phyloP scores from a whole-genome alignment of 2,888 invertebrate genomes.

The Cheilosia urbana region DNA sequence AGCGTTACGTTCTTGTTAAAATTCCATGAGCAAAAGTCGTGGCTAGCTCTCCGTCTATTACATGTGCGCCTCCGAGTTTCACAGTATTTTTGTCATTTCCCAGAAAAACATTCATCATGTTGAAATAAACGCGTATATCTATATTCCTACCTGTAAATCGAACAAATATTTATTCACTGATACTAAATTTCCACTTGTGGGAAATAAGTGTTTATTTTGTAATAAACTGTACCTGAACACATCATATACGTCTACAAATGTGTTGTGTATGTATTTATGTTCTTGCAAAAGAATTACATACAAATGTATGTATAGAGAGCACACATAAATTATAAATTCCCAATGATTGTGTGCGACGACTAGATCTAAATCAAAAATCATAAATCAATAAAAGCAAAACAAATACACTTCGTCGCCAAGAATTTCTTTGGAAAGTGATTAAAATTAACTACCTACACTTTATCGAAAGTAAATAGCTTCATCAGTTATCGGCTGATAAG shows the following conservation, averaged over 20 bases:
- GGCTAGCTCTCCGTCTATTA: too few species aligned
- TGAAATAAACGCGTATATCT: neutral
- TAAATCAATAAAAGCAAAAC: slow-evolving; percentile 3
- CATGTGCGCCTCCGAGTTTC: neutral
- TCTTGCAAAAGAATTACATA: neutral
- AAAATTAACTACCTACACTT: neutral
- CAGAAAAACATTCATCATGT: neutral
- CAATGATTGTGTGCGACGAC: neutral
- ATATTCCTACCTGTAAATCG: slow-evolving; percentile 2
- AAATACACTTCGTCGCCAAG: neutral
- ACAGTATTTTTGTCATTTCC: neutral
- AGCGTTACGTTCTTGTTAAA: too few species aligned
- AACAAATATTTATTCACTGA: slow-evolving; percentile 7
- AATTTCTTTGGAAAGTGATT: slow-evolving; percentile 3
- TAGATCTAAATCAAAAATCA: slow-evolving; percentile 8
- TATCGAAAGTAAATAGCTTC: slow-evolving; percentile 20
- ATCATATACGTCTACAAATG: neutral
- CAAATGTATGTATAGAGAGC: neutral
- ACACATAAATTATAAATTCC: neutral
- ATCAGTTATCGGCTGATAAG: slow-evolving; percentile 16
- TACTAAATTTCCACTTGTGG: slow-evolving; percentile 1
- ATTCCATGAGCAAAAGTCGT: too few species aligned
- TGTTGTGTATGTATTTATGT: neutral
- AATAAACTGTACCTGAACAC: neutral
- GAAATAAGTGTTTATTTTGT: neutral